phyloP scores from a whole-genome alignment of 2,797 vertebrate genomes.

The Characodon lateralis region DNA sequence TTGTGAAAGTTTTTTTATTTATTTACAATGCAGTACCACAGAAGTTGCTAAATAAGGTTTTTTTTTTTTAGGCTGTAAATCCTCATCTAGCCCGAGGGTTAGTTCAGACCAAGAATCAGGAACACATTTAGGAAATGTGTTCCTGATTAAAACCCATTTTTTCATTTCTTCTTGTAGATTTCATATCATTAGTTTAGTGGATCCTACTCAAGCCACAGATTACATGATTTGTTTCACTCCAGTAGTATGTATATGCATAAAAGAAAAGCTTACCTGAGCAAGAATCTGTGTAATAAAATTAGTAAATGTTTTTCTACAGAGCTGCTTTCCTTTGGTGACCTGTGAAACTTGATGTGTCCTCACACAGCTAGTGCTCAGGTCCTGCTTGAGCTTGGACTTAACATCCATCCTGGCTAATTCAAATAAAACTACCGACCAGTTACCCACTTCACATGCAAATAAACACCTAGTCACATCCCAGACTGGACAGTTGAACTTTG shows the following conservation, averaged over 20 bases:
- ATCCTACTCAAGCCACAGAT: constrained; percentile 23
- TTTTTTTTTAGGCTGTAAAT: not conserved
- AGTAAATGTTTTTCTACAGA: constrained; percentile 31
- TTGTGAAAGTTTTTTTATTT: not conserved
- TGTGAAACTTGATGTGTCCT: constrained; percentile 2
- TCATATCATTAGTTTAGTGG: not conserved
- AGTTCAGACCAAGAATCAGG: not conserved
- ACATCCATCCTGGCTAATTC: not conserved
- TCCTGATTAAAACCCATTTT: not conserved
- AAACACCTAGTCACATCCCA: not conserved
- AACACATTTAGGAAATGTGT: not conserved
- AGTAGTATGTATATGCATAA: not conserved
- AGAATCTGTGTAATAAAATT: constrained; percentile 50
- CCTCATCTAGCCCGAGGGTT: not conserved
- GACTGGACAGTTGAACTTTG: not conserved
- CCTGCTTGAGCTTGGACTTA: not conserved
- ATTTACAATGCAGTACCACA: not conserved
- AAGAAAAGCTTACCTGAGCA: constrained; percentile 11
- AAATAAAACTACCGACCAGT: not conserved
- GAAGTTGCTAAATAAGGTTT: not conserved
- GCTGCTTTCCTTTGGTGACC: not conserved
- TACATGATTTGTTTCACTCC: constrained; percentile 16
- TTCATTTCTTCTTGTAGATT: no score
- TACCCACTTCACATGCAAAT: not conserved
- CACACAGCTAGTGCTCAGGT: not conserved